phyloP scores from a whole-genome alignment of 2,888 invertebrate genomes.

The Agrotis exclamationis region DNA sequence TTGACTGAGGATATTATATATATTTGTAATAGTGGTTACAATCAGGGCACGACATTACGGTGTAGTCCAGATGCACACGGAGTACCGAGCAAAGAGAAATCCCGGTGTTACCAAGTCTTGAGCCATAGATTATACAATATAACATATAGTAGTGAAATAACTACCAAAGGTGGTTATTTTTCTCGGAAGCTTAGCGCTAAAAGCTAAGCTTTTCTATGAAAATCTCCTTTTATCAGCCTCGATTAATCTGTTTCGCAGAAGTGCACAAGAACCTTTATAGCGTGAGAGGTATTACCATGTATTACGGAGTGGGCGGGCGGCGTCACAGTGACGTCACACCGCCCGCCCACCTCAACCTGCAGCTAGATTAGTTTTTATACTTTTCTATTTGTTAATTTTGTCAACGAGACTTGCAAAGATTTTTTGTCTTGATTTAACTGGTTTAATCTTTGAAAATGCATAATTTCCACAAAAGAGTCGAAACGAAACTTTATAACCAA shows the following conservation, averaged over 20 bases:
- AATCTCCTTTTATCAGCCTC: background rate
- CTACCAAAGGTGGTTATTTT: too few relatives aligned
- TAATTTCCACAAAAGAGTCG: too few relatives aligned
- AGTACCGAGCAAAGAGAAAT: too few relatives aligned
- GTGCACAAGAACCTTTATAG: slow-evolving; percentile 28
- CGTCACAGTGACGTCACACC: slow-evolving; percentile 65
- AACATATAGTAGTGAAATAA: too few relatives aligned
- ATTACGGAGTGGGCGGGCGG: slow-evolving; percentile 56
- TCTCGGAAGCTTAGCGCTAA: background rate
- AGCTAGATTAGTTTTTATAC: slow-evolving; percentile 66
- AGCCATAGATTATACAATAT: too few relatives aligned
- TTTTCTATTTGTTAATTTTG: slow-evolving; percentile 59
- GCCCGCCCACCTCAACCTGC: slow-evolving; percentile 68
- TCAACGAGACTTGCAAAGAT: slow-evolving; percentile 16
- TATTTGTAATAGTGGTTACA: too few relatives aligned
- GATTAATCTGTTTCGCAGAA: slow-evolving; percentile 1
- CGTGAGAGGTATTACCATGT: slow-evolving; percentile 41
- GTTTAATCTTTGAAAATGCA: slow-evolving; percentile 11
- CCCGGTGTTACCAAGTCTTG: too few relatives aligned
- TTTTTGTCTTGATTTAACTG: slow-evolving; percentile 33
- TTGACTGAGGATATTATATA: too few relatives aligned
- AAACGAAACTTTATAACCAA: too few relatives aligned
- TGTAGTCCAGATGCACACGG: too few relatives aligned
- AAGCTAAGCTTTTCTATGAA: background rate
- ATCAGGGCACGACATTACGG: too few relatives aligned